These are phyloP conservation scores for Peromyscus melanophrys DNA, from an alignment of 2,797 vertebrate genomes.

Conservation along the genomic window DNA sequence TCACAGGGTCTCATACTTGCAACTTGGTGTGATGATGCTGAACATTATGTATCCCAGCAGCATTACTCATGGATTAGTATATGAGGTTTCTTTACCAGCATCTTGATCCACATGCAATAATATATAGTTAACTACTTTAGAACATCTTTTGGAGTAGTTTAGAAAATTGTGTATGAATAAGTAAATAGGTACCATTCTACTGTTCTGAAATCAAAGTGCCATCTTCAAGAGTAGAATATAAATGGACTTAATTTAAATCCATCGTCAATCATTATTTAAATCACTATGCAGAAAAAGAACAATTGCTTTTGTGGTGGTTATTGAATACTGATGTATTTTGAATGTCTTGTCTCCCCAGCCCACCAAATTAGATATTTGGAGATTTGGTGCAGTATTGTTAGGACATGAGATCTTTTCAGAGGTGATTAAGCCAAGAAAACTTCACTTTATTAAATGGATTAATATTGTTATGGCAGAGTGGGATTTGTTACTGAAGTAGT, in stretches of 20 bases:
- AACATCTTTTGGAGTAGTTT: neutral
- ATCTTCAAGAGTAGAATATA: conserved; percentile 48
- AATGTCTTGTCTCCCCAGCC: neutral
- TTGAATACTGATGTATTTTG: neutral
- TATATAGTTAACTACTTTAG: neutral
- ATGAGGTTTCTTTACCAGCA: neutral
- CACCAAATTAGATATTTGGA: neutral
- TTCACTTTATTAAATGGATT: neutral
- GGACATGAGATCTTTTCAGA: neutral
- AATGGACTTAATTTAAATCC: conserved; percentile 40
- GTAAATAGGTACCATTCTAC: neutral
- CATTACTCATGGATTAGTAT: neutral
- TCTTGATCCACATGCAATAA: neutral
- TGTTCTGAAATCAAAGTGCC: conserved; percentile 7
- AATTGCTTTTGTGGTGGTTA: conserved; percentile 46
- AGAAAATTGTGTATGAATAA: neutral
- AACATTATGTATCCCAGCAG: neutral
- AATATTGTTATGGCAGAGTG: neutral
- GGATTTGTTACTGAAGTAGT: neutral
- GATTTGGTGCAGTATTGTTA: neutral
- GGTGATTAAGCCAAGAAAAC: neutral
- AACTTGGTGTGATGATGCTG: neutral
- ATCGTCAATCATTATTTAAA: conserved; percentile 47
- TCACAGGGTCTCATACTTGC: neutral
- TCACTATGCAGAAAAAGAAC: neutral